Evolutionary conservation across 2,113 vertebrate genomes (phyloP).

Genomic region (Macaca fascicularis): T2T-MFA8v1.1 NC_088381.1:45545001-45545500

Average conservation of each 20-base stretch:
- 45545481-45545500: background rate
- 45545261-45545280: slow-evolving; percentile 68
- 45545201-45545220: slow-evolving; percentile 23
- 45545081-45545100: background rate
- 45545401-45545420: background rate
- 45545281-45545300: slow-evolving; percentile 9
- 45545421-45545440: background rate
- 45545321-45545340: background rate
- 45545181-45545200: slow-evolving; percentile 4
- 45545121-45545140: background rate
- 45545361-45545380: background rate
- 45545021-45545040: background rate
- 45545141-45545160: background rate
- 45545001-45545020: background rate
- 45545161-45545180: background rate
- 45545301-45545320: background rate
- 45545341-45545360: background rate
- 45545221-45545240: slow-evolving; percentile 56
- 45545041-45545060: background rate
- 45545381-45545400: background rate
- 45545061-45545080: background rate
- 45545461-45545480: background rate
- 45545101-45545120: background rate
- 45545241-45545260: slow-evolving; percentile 59
- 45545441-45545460: background rate